A percentile compares a stretch with the other conserved stretches of the same genome.
Evolutionary conservation across 2,888 invertebrate species (phyloP).

Genomic region (Embidobia sp.): DNA sequence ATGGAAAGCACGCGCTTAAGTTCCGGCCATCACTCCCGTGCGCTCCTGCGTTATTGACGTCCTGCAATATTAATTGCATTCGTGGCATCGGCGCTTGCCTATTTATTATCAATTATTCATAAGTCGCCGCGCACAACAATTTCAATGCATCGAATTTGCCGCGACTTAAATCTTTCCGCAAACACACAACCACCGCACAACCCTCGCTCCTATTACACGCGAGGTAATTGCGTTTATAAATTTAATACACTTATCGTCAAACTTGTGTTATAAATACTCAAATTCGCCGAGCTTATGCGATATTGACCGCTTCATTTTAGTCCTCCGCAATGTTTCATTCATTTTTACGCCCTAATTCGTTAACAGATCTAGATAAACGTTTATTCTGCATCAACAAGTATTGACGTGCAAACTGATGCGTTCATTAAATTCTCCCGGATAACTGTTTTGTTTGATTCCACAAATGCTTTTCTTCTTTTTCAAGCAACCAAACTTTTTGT

Average conservation of each 20-base stretch:
- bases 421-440: too few relatives aligned
- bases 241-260: conserved; percentile 7
- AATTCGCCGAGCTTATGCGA: background rate
- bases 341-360: too few relatives aligned
- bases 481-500: too few relatives aligned
- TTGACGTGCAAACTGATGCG: too few relatives aligned
- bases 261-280: conserved; percentile 12
- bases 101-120: conserved; percentile 59
- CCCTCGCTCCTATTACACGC: conserved; percentile 16
- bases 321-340: too few relatives aligned
- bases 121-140: conserved; percentile 35
- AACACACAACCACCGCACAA: conserved; percentile 14
- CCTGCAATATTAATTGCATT: conserved; percentile 51
- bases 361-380: too few relatives aligned
- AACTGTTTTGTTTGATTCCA: too few relatives aligned
- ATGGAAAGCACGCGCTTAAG: conserved; percentile 60
- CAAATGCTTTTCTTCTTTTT: too few relatives aligned
- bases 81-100: conserved; percentile 43
- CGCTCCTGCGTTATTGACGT: conserved; percentile 46
- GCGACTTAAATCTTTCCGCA: conserved; percentile 27
- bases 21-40: conserved; percentile 35
- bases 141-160: conserved; percentile 24
- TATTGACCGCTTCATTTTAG: conserved; percentile 6
- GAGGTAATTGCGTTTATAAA: conserved; percentile 33
- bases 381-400: too few relatives aligned